phyloP scores from a whole-genome alignment of 2,888 invertebrate species.

The Magallana nippona region DNA sequence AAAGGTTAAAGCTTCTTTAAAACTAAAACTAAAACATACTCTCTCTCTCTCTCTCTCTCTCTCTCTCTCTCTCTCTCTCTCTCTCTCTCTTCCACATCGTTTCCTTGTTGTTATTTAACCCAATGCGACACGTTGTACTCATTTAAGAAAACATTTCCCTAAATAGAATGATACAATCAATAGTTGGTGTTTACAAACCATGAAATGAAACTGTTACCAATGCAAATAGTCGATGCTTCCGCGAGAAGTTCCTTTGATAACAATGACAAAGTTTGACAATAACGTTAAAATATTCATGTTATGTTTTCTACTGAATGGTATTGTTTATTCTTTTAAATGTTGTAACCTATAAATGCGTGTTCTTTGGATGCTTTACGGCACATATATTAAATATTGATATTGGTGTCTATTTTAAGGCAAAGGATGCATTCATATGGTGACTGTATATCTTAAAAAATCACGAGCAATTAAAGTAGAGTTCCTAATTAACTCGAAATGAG shows the following conservation, averaged over 20 bases:
- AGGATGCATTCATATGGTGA: too few species aligned
- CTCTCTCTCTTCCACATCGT: too few species aligned
- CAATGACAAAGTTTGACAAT: not conserved
- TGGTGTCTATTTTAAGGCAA: too few species aligned
- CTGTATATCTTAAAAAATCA: too few species aligned
- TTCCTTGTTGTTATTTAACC: too few species aligned
- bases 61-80: too few species aligned
- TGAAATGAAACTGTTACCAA: conserved; percentile 9
- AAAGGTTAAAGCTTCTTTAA: not conserved
- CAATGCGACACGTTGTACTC: not conserved
- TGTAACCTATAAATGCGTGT: not conserved
- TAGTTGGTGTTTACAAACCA: conserved; percentile 14
- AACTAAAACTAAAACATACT: too few species aligned
- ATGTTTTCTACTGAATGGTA: not conserved
- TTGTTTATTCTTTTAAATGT: not conserved
- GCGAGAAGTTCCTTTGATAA: not conserved
- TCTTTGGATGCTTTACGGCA: too few species aligned
- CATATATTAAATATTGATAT: too few species aligned
- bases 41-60: too few species aligned
- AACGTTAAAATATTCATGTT: conserved; percentile 8
- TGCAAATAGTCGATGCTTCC: not conserved
- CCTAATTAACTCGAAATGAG: too few species aligned
- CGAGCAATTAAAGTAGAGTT: too few species aligned
- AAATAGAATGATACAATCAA: not conserved
- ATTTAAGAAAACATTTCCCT: not conserved